Evolutionary conservation across 2,113 vertebrate genomes (phyloP).

Genomic region (Pampusana beccarii): DNA sequence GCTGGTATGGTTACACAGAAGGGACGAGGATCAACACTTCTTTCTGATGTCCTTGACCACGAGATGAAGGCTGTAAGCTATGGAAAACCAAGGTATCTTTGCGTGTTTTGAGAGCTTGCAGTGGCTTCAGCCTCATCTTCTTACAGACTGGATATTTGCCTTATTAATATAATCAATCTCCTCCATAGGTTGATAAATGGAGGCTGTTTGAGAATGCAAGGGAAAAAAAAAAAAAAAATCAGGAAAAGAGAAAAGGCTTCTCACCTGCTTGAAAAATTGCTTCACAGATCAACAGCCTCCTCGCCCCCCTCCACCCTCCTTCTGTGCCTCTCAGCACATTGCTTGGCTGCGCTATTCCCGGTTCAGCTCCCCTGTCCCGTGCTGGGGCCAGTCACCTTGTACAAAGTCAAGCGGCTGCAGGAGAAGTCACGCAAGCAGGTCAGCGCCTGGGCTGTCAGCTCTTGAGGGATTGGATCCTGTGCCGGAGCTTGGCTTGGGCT

Average conservation of each 20-base stretch:
- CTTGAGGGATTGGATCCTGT: background rate
- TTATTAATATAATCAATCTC: background rate
- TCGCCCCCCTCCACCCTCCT: background rate
- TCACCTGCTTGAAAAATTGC: conserved; percentile 52
- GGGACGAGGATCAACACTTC: background rate
- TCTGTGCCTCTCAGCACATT: background rate
- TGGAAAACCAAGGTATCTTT: background rate
- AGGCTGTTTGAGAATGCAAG: background rate
- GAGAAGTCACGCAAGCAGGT: background rate
- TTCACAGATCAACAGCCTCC: background rate
- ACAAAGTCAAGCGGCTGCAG: background rate
- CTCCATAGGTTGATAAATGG: background rate
- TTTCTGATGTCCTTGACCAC: background rate
- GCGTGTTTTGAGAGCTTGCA: background rate
- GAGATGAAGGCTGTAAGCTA: background rate
- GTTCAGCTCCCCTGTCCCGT: background rate
- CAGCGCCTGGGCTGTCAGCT: background rate
- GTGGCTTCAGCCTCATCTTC: background rate
- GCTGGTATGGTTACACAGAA: background rate
- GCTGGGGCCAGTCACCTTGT: background rate
- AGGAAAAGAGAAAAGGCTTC: background rate
- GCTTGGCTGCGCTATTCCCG: background rate
- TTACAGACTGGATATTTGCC: background rate
- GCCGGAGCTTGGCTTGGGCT: background rate
- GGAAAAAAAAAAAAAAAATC: rapidly evolving